A percentile compares a stretch with the other conserved stretches of the same genome.
Conservation (phyloP, 2,113 vertebrate genomes). For the Oceanites oceanicus region DNA sequence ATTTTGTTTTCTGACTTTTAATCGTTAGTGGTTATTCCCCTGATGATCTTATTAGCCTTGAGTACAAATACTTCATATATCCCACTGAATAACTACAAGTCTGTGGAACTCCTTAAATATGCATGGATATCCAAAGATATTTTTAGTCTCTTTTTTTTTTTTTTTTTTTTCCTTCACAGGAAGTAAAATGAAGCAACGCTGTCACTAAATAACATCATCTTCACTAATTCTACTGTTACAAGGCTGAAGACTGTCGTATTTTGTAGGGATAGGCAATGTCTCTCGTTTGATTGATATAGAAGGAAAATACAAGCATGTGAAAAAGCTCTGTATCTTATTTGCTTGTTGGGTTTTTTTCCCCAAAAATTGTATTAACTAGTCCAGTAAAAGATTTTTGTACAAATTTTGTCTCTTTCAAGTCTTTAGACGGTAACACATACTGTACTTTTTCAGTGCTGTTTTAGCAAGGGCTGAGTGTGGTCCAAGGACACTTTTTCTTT, state of each 20-base stretch:
- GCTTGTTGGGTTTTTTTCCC: fast-evolving
- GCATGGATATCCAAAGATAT: background rate
- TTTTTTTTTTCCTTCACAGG: background rate
- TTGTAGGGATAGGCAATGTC: background rate
- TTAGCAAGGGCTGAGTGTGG: fast-evolving
- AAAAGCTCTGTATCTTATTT: background rate
- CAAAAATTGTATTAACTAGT: background rate
- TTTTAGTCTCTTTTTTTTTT: background rate
- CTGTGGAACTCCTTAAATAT: background rate
- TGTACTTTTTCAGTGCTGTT: background rate
- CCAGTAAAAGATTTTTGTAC: background rate
- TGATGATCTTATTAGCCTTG: slow-evolving; percentile 19
- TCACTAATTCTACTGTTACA: background rate
- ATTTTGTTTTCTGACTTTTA: slow-evolving; percentile 22
- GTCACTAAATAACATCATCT: background rate
- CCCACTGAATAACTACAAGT: background rate
- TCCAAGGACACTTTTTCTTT: background rate
- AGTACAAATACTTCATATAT: background rate
- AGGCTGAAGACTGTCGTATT: background rate
- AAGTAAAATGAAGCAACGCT: background rate
- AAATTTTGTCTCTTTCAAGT: background rate
- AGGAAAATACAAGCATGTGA: background rate
- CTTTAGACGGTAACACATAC: fast-evolving
- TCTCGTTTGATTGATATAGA: background rate
- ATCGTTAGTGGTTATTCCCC: slow-evolving; percentile 19